Percentiles rank a stretch among this genome's conserved stretches.
These are phyloP conservation scores for Esox niger DNA, from an alignment of 2,113 vertebrate genomes.

Conservation along the genomic window DNA sequence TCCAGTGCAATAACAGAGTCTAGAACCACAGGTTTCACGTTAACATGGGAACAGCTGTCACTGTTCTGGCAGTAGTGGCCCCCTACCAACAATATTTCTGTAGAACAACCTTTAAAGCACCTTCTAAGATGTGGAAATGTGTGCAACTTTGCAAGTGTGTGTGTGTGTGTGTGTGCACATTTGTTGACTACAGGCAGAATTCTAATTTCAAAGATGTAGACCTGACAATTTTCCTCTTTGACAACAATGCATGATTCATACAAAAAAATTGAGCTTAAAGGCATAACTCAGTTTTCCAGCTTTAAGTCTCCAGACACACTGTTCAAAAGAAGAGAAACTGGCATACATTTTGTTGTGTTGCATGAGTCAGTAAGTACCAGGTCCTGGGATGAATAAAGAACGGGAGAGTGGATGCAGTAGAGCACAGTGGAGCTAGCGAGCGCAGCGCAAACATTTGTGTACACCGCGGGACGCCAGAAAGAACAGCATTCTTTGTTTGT, in stretches of 20 bases:
- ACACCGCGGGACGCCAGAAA: conserved; percentile 13
- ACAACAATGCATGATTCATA: no score
- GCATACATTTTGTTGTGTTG: neutral
- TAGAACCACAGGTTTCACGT: no score
- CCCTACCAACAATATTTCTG: no score
- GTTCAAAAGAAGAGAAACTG: neutral
- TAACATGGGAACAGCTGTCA: no score
- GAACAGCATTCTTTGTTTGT: conserved; percentile 30
- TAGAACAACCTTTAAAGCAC: no score
- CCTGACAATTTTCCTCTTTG: no score
- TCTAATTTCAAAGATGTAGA: no score
- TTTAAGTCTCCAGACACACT: no score
- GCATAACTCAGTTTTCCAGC: no score
- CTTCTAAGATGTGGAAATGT: neutral
- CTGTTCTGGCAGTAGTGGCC: no score
- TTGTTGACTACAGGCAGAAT: neutral
- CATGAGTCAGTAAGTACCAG: neutral
- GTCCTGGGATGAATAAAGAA: conserved; percentile 12
- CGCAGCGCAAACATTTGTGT: conserved; percentile 26
- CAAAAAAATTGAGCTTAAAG: no score
- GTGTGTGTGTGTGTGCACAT: neutral
- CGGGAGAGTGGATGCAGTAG: neutral
- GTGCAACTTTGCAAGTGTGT: neutral
- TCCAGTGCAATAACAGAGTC: no score
- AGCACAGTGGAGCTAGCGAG: neutral